Base-by-base conservation (phyloP, 2,797 vertebrate species). In the Monodelphis domestica region DNA sequence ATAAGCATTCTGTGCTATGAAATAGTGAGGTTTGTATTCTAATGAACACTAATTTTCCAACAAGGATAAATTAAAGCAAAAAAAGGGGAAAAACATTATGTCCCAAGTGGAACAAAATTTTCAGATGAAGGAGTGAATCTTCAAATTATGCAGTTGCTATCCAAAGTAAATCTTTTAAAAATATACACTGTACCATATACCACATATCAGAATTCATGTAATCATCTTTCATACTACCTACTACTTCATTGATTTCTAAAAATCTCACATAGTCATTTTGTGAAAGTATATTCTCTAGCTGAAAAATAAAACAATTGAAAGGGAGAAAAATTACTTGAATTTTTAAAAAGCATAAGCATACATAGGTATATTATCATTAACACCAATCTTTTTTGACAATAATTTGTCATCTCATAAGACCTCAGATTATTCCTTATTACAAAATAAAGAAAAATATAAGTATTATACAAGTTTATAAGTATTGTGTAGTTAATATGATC, bases 1-100 rank as follows among this genome's bases (percentile, higher is more conserved):
- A 88, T 7, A 95, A 91, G 9, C 51, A 95, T 21, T 88, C 6
- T 96, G 53, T 84, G 17, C 30, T 53, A 94, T 94, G 88, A 95
- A 96, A 94, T 97, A 93, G 53, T 93, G 63, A 92, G 96, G 94
- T 94, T 53, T 50, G 57, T 95, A 96, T 89, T 95, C 21, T 78
- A 78, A 38, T 4, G 2, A 78, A 78, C 7, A 21, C 17, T 4
- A 78, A 78, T 45, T 78, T 78, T 78, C 70, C 70, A 45, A 24
- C 38, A 78, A 95, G 17, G 14, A 97, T 33, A 91, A 51, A 53
- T 26, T 26, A 90, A 93, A 94, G 91, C 33, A 94, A 93, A 91
- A 53, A 53, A 88, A 87, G 38, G 38, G 55, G 91, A 11, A 33
- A 63, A 90, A 10, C 3, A 45, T 45, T 78, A 78, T 78, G 17